phyloP scores from a whole-genome alignment of 1,140 invertebrate genomes.

The Heliconius hewitsoni region DNA sequence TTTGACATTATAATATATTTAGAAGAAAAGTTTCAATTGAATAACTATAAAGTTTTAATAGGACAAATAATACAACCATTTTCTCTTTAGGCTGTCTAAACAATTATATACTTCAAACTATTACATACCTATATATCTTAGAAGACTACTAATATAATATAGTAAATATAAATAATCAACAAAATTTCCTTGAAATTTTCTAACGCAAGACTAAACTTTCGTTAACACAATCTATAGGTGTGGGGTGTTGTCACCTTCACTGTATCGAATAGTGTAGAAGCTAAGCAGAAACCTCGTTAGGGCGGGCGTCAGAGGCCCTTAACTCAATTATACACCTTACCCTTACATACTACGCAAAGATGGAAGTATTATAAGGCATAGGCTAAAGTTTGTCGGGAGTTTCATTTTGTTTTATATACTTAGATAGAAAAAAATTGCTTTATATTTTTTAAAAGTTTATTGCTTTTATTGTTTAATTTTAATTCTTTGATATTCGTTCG shows the following conservation, averaged over 20 bases:
- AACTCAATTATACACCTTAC: constrained; percentile 77
- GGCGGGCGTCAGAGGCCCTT: constrained; percentile 73
- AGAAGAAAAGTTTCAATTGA: not conserved
- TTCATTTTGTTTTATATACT: not conserved
- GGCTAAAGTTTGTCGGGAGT: not conserved
- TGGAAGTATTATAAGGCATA: constrained; percentile 22
- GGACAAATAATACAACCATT: not conserved
- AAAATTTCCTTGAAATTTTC: constrained; percentile 9
- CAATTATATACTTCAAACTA: not conserved
- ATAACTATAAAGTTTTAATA: no score
- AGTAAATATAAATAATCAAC: not conserved
- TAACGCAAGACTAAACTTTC: constrained; percentile 17
- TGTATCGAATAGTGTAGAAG: constrained; percentile 46
- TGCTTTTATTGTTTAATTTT: no score
- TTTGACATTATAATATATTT: no score
- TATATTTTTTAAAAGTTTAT: no score
- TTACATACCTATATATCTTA: not conserved
- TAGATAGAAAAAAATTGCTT: no score
- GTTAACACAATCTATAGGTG: constrained; percentile 32
- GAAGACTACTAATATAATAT: not conserved
- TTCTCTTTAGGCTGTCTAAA: not conserved
- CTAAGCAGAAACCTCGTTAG: constrained; percentile 68
- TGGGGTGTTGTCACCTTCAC: constrained; percentile 33
- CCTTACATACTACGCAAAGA: constrained; percentile 35
- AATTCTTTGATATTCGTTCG: no score